Evolutionary conservation across 2,888 invertebrate genomes (phyloP).

Genomic region (Hemithea aestivaria): DNA sequence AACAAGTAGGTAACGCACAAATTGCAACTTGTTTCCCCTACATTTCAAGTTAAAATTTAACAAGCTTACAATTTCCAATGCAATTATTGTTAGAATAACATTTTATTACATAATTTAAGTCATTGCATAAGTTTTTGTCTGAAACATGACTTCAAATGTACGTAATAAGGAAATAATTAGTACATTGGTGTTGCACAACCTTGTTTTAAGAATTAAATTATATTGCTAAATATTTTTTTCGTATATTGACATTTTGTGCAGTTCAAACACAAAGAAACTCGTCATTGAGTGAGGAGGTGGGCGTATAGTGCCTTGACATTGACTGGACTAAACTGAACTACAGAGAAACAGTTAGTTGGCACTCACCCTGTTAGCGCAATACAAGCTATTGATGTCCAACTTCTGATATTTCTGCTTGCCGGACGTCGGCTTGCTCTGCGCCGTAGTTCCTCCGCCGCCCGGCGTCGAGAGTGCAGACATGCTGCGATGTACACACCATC

Average conservation of each 20-base stretch:
- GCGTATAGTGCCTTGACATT: slow-evolving; percentile 25
- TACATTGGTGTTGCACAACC: slow-evolving; percentile 11
- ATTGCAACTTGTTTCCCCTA: no score
- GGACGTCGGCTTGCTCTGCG: slow-evolving; percentile 79
- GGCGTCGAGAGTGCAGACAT: slow-evolving; percentile 97
- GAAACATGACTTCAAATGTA: slow-evolving; percentile 7
- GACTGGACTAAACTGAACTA: slow-evolving; percentile 10
- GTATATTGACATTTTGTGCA: not conserved
- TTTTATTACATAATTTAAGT: not conserved
- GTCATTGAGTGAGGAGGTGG: slow-evolving; percentile 14
- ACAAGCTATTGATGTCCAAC: slow-evolving; percentile 98
- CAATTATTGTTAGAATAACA: not conserved
- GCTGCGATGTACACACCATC: slow-evolving; percentile 96
- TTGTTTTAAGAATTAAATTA: not conserved
- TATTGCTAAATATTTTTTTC: not conserved
- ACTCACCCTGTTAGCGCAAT: slow-evolving; percentile 91
- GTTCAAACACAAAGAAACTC: slow-evolving; percentile 2
- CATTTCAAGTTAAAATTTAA: no score
- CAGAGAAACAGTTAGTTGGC: slow-evolving; percentile 3
- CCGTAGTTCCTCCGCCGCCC: slow-evolving; percentile 80
- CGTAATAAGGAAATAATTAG: slow-evolving; percentile 6
- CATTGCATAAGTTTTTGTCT: slow-evolving; percentile 5
- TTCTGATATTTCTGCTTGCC: slow-evolving; percentile 97
- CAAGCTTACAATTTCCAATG: no score
- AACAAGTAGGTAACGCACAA: no score